Evolutionary conservation across 2,797 vertebrate genomes (phyloP), one percentile per base, ranked within the genome.

Genomic region (Cyclopterus lumpus): DNA sequence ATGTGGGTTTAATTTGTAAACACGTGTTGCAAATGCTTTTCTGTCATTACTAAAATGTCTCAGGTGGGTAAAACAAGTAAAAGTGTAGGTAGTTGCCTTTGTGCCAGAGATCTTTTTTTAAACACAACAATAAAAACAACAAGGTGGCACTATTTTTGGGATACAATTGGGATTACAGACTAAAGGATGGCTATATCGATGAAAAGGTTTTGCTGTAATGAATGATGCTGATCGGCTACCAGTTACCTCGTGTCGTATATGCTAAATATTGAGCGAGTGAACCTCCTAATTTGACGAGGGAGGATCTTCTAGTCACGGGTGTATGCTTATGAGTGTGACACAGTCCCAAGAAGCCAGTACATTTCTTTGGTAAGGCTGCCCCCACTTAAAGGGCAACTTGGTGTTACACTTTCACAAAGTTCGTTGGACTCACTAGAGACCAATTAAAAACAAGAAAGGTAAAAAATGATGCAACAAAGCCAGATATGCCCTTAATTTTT

Each of bases 11-110:
- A 32, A 0, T 22, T 18, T 16, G 38, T 12, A 3, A 24, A 28
- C 12, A 57, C 0, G 4, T n/a, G 2, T 8, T 32, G 15, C 0
- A 0, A 40, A 32, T 8, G 28, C 4, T 67, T 48, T 20, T 61
- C 22, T 22, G 12, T 3, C 3, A 54, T 5, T 34, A 6, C 38
- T 54, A 2, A 9, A 8, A 26, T 24, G 11, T 66, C 1, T 61
- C 32, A n/a, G 3, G 36, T 44, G 46, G 40, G 22, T 32, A 15
- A 16, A 73, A 53, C 34, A 34, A 69, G 38, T 32, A 4, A 57
- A 40, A 26, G 40, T 7, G 24, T 8, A 30, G 34, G 5, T 46
- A 59, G 42, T 34, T 51, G n/a, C 36, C 22, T 54, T 63, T 34
- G 18, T 28, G 32, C 14, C 30, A 67, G 57, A 67, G 8, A 32